A percentile compares a stretch with the other conserved stretches of the same genome.
Evolutionary conservation across 2,888 invertebrate species (phyloP).

Genomic region (Auanema sp.): DNA sequence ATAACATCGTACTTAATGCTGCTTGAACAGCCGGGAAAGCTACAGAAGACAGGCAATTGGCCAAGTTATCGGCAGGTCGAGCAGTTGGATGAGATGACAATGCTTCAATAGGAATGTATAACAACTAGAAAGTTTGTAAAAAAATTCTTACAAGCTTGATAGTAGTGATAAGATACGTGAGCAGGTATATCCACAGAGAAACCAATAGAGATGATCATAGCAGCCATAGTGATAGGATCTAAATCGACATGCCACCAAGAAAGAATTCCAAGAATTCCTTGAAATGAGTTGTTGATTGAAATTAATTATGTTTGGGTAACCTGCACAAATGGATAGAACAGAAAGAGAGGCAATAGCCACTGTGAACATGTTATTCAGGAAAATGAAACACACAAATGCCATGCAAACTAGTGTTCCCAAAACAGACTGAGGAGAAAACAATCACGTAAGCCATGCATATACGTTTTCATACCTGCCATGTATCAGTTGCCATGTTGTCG

Average conservation of each 20-base stretch:
- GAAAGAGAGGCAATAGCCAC: constrained; percentile 56
- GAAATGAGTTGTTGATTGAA: not conserved
- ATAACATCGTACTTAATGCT: constrained; percentile 54
- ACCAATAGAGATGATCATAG: constrained; percentile 61
- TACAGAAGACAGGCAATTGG: constrained; percentile 48
- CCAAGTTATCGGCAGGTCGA: constrained; percentile 40
- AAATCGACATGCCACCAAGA: constrained; percentile 56
- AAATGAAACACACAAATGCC: constrained; percentile 59
- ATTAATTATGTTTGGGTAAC: constrained; percentile 10
- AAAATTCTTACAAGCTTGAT: constrained; percentile 34
- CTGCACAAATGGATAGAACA: constrained; percentile 53
- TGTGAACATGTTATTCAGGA: constrained; percentile 59
- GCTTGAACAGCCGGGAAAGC: constrained; percentile 52
- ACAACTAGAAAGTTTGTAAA: not conserved
- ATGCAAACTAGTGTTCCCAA: constrained; percentile 59
- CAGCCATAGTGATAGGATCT: constrained; percentile 62
- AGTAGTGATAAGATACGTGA: constrained; percentile 59
- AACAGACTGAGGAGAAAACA: constrained; percentile 39
- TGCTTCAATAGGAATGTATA: not conserved
- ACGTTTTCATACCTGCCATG: constrained; percentile 38
- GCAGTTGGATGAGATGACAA: constrained; percentile 25
- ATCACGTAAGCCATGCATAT: no score
- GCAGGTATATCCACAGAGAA: constrained; percentile 62
- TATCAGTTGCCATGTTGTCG: constrained; percentile 58
- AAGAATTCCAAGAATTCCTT: constrained; percentile 57